Evolutionary conservation across 2,113 vertebrate genomes (phyloP), one percentile per base, ranked within the genome.

Genomic region (Sinocyclocheilus anophthalmus): DNA sequence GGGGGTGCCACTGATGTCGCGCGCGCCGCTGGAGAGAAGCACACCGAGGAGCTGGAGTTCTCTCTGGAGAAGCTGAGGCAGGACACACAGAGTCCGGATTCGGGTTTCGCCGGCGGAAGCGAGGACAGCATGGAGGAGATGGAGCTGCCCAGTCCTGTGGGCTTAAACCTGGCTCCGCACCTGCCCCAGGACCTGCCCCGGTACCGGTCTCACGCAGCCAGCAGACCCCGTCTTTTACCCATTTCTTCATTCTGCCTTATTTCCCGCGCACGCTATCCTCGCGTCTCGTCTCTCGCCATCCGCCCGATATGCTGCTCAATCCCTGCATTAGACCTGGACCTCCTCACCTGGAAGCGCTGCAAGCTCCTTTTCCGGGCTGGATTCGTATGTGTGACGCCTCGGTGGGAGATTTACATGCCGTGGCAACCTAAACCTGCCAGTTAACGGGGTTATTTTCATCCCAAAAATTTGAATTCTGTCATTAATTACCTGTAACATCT

Each of bases 41-140:
- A 80, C 18, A 12, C 14, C n/a, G 16, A 45, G 61, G 16, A 24
- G 48, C 24, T 80, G 33, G 77, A 79, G 53, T 39, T 10, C 79
- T 0, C 7, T n/a, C 4, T 90, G 2, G 90, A 92, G 39, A 88
- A 83, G 24, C 16, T 85, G 1, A 79, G 88, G 59, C 14, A 10
- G 6, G 90, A 90, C 55, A 86, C 91, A 0, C 88, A 87, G 72
- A 93, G 91, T 59, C 86, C 90, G 4, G 94, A 95, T 53, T 94
- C 93, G 10, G 92, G 92, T 1, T 50, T 92, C 18, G 72, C 89
- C 59, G 86, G 82, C 1, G 87, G 69, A 5, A 37, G 30, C 0
- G 88, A 83, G 0, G 93, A 93, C 63, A 93, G 86, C 57, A 57
- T 89, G 61, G 92, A 91, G 63, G 91, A 91, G 50, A 75, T 80